phyloP scores from a whole-genome alignment of 2,113 vertebrate genomes.

The Toxostoma redivivum region DNA sequence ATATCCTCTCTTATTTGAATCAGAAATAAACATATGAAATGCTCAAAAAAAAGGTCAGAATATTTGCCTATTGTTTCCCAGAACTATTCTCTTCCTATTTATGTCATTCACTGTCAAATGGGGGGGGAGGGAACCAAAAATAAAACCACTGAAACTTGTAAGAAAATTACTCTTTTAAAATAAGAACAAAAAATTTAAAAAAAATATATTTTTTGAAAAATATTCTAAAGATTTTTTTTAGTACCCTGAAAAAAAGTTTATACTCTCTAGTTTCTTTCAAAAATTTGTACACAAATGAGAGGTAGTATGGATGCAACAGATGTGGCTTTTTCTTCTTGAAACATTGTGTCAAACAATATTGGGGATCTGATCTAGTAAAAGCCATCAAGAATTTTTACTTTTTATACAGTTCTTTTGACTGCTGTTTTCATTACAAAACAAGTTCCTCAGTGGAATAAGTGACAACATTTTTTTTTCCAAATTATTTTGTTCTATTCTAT shows the following conservation, averaged over 20 bases:
- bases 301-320: not conserved
- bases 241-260: not conserved
- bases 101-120: not conserved
- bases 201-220: not conserved
- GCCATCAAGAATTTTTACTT: not conserved
- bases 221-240: not conserved
- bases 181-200: not conserved
- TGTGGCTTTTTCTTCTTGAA: not conserved
- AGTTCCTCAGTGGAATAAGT: not conserved
- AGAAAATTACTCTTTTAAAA: not conserved
- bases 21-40: not conserved
- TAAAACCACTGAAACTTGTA: not conserved
- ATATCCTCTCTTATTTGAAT: not conserved
- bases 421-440: not conserved
- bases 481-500: not conserved
- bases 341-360: not conserved
- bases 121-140: fast-evolving
- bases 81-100: not conserved
- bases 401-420: not conserved
- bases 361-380: not conserved
- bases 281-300: not conserved
- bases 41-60: not conserved
- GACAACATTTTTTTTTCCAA: not conserved
- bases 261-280: not conserved
- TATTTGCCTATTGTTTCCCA: not conserved